Percentiles rank a stretch among this genome's conserved stretches.
Evolutionary conservation across 2,888 invertebrate species (phyloP).

Genomic region (Mechanitis mazaeus): DNA sequence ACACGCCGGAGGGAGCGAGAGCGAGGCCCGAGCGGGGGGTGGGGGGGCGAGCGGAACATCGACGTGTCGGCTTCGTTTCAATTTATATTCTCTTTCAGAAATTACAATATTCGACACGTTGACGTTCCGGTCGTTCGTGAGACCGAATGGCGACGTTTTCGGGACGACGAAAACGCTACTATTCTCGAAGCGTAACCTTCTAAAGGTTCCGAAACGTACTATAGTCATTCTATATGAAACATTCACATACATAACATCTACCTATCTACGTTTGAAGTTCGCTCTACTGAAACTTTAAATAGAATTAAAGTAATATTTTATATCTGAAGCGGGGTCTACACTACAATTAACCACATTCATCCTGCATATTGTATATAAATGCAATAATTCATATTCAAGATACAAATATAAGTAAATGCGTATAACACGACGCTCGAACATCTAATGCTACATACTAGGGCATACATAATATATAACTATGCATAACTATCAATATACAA

Average conservation of each 20-base stretch:
- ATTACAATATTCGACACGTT: no score
- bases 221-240: conserved; percentile 33
- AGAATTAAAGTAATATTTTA: no score
- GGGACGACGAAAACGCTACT: conserved; percentile 18
- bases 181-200: conserved; percentile 12
- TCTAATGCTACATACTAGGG: conserved; percentile 60
- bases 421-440: conserved; percentile 57
- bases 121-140: no score
- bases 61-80: no score
- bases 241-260: conserved; percentile 72
- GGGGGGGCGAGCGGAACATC: no score
- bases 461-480: conserved; percentile 23
- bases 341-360: no score
- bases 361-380: conserved; percentile 34
- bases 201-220: conserved; percentile 22
- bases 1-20: no score
- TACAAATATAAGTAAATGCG: conserved; percentile 49
- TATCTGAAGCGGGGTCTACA: no score
- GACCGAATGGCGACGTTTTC: background rate
- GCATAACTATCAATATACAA: background rate
- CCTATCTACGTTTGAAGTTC: conserved; percentile 48
- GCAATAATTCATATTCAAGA: conserved; percentile 45
- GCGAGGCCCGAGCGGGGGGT: no score
- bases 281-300: conserved; percentile 31
- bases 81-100: no score